Evolutionary conservation across 2,888 invertebrate species (phyloP), one percentile per base, ranked within the genome.

Genomic region (Hydrotaea cyrtoneurina): DNA sequence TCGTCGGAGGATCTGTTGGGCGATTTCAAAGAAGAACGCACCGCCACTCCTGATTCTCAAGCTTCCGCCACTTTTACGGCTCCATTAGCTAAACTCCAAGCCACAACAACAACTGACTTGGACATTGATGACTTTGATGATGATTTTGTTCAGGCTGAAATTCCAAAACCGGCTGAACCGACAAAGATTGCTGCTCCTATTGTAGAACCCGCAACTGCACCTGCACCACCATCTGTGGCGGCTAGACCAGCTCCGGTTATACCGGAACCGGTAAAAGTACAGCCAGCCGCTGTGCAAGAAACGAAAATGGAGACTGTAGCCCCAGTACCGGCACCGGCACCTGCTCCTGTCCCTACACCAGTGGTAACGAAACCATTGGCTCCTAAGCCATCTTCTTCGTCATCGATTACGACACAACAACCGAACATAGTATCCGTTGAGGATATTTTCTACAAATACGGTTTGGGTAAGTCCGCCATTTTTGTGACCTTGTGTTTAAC

Each of bases 381-480:
- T 69, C 75, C 75, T 23, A 89, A 89, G 71, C 77, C 87, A n/a
- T 77, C 78, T 1, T 31, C 31, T 4, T 69, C 78, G 21, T 31
- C 31, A 31, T 69, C 78, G 21, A 64, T 78, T 23, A 46, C 69
- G 39, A n/a, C 46, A 69, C 87, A 87, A 75, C 91, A 90, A 43
- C 89, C 90, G 66, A 90, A 90, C 78, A 91, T 92, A 86, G 90
- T 92, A 62, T 91, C 91, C 82, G 94, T 95, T 13, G 94, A 95
- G 88, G 94, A 94, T 78, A 94, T 95, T 87, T 95, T 95, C 92
- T 93, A 94, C 89, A 94, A 94, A 91, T 94, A 95, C 92, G 95
- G 95, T 83, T 92, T 95, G 85, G 95, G 95, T 95, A 90, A 95
- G 95, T 94, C 23, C 57, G 4, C 10, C 4, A 5, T 19, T n/a